Conservation (phyloP, 2,113 vertebrate species). For the Brienomyrus brachyistius region DNA sequence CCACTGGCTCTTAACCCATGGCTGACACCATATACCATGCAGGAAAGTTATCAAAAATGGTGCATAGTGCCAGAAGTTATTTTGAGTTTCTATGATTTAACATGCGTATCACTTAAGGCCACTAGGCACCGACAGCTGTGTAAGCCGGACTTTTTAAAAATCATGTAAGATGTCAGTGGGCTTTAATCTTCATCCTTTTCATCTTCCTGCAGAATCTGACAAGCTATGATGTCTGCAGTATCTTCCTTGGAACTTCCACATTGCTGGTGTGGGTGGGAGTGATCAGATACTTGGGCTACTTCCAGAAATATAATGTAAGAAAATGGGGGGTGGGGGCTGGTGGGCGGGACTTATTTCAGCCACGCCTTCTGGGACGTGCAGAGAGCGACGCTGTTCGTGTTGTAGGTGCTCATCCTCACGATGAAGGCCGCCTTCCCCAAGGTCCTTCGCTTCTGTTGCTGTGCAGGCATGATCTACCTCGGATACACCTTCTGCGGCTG, state of each 20-base stretch:
- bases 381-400: background rate
- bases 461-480: constrained; percentile 95
- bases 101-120: background rate
- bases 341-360: background rate
- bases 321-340: background rate
- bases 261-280: constrained; percentile 90
- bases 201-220: constrained; percentile 68
- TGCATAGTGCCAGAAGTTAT: background rate
- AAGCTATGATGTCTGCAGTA: constrained; percentile 90
- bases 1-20: background rate
- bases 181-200: background rate
- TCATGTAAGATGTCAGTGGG: background rate
- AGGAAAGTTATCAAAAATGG: too few species aligned
- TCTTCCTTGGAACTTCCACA: constrained; percentile 89
- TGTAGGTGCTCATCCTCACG: constrained; percentile 87
- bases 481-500: constrained; percentile 96
- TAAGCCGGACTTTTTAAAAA: background rate
- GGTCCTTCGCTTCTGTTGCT: constrained; percentile 90
- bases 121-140: background rate
- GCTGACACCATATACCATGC: too few species aligned
- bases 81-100: background rate
- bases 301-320: constrained; percentile 94
- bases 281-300: constrained; percentile 92
- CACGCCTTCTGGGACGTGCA: background rate
- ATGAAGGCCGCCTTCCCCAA: constrained; percentile 89